Conservation (phyloP, 2,888 invertebrate genomes). For the Orchesella flavescens region DNA sequence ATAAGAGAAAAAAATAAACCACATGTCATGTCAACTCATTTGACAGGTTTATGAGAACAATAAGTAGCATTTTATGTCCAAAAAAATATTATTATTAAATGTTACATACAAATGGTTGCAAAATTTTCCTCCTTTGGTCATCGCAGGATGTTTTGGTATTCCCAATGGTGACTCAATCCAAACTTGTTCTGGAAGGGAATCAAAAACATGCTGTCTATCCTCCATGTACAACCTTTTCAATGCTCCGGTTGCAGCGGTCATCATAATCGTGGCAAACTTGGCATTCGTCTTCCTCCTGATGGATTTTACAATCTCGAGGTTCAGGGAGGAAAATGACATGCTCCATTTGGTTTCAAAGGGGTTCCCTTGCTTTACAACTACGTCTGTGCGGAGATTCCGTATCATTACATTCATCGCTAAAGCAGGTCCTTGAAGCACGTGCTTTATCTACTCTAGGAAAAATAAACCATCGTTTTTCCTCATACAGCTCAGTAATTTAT, state of each 20-base stretch:
- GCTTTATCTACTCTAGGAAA: slow-evolving; percentile 17
- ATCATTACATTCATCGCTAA: slow-evolving; percentile 40
- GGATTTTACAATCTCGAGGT: slow-evolving; percentile 31
- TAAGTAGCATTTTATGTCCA: background rate
- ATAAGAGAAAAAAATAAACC: slow-evolving; percentile 1
- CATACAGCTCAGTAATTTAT: background rate
- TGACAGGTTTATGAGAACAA: background rate
- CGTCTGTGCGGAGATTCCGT: background rate
- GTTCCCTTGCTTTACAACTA: slow-evolving; percentile 21
- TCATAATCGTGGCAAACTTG: slow-evolving; percentile 49
- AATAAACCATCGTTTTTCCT: background rate
- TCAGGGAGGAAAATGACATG: slow-evolving; percentile 41
- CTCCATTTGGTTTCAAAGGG: slow-evolving; percentile 39
- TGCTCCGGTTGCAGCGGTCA: slow-evolving; percentile 46
- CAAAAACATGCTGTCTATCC: slow-evolving; percentile 8
- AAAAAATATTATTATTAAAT: background rate
- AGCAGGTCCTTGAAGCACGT: slow-evolving; percentile 26
- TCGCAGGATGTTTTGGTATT: slow-evolving; percentile 46
- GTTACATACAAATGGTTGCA: slow-evolving; percentile 50
- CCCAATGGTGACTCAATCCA: slow-evolving; percentile 45
- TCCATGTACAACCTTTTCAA: slow-evolving; percentile 39
- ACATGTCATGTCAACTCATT: background rate
- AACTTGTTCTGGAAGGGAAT: slow-evolving; percentile 21
- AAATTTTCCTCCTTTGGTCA: slow-evolving; percentile 52
- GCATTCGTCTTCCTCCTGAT: slow-evolving; percentile 49